These are phyloP conservation scores for Phoxinus phoxinus DNA, from an alignment of 2,113 vertebrate species.

Conservation along the genomic window DNA sequence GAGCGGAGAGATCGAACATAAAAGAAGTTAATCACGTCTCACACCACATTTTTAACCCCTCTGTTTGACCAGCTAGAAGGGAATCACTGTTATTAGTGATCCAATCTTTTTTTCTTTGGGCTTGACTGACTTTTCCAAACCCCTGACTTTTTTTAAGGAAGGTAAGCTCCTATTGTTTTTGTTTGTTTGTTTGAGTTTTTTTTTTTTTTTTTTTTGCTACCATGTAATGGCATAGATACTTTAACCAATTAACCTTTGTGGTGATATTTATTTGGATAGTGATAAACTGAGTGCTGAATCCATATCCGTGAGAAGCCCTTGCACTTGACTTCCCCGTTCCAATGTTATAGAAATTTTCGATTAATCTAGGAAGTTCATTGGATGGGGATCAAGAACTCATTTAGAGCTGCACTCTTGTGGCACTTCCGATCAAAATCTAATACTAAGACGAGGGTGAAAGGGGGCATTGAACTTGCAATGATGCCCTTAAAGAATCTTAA, in stretches of 20 bases:
- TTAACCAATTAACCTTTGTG: background rate
- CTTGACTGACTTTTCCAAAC: background rate
- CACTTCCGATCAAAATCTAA: slow-evolving; percentile 69
- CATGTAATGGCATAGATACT: background rate
- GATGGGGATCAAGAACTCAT: slow-evolving; percentile 72
- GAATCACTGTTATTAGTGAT: background rate
- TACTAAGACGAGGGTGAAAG: slow-evolving; percentile 53
- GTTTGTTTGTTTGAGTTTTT: background rate
- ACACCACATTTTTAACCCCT: background rate
- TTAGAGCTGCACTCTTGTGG: slow-evolving; percentile 68
- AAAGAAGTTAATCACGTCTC: slow-evolving; percentile 1
- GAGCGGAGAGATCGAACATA: background rate
- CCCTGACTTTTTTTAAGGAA: background rate
- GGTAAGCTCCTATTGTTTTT: background rate
- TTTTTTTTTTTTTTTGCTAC: background rate
- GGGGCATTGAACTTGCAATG: slow-evolving; percentile 60
- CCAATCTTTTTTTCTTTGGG: background rate
- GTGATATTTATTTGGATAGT: slow-evolving; percentile 22
- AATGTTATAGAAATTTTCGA: slow-evolving; percentile 60
- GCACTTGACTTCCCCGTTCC: slow-evolving; percentile 54
- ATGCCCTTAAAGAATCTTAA: slow-evolving; percentile 67
- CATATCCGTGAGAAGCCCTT: background rate
- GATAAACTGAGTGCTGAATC: background rate
- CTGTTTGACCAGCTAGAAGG: background rate
- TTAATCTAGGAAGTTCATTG: slow-evolving; percentile 70